Conservation (phyloP, 37 sponge, comb jelly and placozoan species). For the Hormiphora californensis region DNA sequence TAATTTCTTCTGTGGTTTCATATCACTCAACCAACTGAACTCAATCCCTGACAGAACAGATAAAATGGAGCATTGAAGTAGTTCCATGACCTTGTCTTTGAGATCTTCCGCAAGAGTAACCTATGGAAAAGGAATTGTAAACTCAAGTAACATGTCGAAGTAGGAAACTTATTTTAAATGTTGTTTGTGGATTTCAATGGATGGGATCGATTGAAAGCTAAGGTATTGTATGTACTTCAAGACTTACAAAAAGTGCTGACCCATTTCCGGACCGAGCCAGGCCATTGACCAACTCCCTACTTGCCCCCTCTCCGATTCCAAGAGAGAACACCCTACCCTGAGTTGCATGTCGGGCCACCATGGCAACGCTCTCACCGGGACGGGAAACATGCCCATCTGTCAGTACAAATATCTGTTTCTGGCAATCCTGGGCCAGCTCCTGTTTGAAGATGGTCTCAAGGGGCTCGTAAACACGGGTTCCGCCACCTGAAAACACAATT, state of each 20-base stretch:
- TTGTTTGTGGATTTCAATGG: no score
- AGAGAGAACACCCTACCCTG: conserved; percentile 29
- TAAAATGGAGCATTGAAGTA: background rate
- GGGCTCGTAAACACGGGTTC: conserved; percentile 38
- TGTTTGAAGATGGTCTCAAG: conserved; percentile 46
- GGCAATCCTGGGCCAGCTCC: conserved; percentile 6
- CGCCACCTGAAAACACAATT: conserved; percentile 1
- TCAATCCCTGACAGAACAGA: conserved; percentile 3
- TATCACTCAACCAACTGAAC: conserved; percentile 43
- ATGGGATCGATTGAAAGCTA: no score
- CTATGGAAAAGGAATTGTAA: no score
- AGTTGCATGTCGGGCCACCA: conserved; percentile 10
- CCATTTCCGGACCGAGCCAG: conserved; percentile 51
- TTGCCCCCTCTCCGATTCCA: conserved; percentile 35
- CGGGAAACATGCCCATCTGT: conserved; percentile 21
- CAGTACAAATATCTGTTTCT: conserved; percentile 18
- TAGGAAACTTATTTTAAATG: no score
- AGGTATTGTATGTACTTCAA: no score
- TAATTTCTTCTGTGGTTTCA: conserved; percentile 27
- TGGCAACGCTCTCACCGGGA: conserved; percentile 5
- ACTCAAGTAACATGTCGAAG: no score
- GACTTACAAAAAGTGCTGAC: conserved; percentile 17
- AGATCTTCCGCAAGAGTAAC: conserved; percentile 30
- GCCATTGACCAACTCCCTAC: conserved; percentile 38
- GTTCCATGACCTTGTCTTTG: conserved; percentile 38